A percentile compares a stretch with the other conserved stretches of the same genome.
Evolutionary conservation across 1,140 invertebrate genomes (phyloP).

Genomic region (Bombus turneri): DNA sequence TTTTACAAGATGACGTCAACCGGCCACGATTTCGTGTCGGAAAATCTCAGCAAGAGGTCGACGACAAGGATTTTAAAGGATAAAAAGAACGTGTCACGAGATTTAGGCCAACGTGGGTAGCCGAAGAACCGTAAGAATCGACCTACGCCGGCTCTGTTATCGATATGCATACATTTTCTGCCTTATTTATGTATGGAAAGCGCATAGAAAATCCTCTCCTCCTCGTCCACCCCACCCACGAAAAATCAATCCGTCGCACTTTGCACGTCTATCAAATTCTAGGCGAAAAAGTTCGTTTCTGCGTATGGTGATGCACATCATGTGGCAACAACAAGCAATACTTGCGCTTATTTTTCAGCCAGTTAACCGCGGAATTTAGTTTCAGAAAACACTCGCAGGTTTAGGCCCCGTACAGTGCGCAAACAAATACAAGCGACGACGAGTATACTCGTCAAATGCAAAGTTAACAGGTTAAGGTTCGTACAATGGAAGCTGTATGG

Average conservation of each 20-base stretch:
- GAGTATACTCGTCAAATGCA: too few species aligned
- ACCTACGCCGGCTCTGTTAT: constrained; percentile 35
- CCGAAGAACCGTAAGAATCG: constrained; percentile 39
- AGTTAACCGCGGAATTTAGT: too few species aligned
- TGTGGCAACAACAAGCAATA: too few species aligned
- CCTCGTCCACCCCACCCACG: constrained; percentile 42
- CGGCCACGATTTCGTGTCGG: not conserved
- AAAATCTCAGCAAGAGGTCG: constrained; percentile 8
- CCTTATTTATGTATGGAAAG: constrained; percentile 47
- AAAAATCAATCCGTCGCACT: not conserved
- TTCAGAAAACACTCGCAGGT: too few species aligned
- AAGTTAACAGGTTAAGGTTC: too few species aligned
- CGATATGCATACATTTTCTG: constrained; percentile 38
- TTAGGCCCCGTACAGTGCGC: too few species aligned
- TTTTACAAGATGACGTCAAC: not conserved
- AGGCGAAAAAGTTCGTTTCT: not conserved
- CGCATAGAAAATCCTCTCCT: constrained; percentile 35
- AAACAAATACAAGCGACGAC: too few species aligned
- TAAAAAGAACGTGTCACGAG: constrained; percentile 36
- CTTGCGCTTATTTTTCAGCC: too few species aligned
- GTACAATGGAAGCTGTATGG: too few species aligned
- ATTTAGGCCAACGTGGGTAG: constrained; percentile 52
- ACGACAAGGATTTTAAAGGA: constrained; percentile 39
- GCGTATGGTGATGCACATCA: too few species aligned
- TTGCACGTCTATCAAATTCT: not conserved